Evolutionary conservation across 2,113 vertebrate species (phyloP).

Genomic region (Urocolius indicus): DNA sequence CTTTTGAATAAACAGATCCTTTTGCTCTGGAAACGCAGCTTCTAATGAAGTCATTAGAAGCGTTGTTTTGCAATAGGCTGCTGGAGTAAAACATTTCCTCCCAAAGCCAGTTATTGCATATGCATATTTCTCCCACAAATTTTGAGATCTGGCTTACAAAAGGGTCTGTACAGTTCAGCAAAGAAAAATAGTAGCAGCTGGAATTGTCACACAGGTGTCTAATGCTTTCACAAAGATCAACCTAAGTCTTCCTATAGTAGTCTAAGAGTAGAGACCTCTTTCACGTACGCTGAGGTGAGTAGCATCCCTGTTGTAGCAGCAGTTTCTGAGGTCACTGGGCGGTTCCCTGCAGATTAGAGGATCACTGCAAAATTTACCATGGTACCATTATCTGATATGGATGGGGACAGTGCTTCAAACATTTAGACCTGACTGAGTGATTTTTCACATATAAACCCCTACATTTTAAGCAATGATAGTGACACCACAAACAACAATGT

Average conservation of each 20-base stretch:
- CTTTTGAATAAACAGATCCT: neutral
- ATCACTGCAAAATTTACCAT: neutral
- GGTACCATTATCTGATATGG: too few species aligned
- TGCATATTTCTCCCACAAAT: neutral
- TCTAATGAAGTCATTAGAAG: neutral
- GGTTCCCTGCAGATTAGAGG: neutral
- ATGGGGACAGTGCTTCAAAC: neutral
- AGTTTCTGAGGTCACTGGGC: neutral
- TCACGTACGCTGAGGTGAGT: too few species aligned
- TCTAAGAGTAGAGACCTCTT: neutral
- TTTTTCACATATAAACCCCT: neutral
- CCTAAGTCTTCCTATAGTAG: neutral
- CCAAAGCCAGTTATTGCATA: neutral
- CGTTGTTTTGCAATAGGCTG: neutral
- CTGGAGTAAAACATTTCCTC: neutral
- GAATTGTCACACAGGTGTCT: neutral
- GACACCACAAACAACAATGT: neutral
- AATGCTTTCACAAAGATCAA: neutral
- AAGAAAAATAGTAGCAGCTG: neutral
- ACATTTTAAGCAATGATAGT: neutral
- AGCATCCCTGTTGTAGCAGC: neutral
- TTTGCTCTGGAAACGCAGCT: neutral
- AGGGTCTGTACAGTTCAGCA: neutral
- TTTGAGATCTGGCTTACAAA: neutral
- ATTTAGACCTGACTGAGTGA: neutral